Conservation (phyloP, 2,797 vertebrate genomes). For the Mus minutoides region DNA sequence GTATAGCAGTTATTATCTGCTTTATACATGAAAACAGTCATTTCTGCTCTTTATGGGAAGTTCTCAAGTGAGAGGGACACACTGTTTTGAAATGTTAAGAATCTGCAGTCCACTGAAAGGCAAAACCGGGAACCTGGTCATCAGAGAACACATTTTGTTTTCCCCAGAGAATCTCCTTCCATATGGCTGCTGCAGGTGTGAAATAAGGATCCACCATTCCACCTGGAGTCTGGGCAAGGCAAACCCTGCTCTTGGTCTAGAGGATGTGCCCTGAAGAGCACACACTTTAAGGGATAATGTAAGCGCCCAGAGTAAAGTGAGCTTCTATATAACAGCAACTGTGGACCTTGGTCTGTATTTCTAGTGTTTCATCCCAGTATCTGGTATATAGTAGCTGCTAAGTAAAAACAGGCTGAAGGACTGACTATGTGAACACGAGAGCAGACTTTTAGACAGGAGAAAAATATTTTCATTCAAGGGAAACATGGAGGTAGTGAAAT, state of each 20-base stretch:
- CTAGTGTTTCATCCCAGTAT: neutral
- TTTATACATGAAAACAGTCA: conserved; percentile 60
- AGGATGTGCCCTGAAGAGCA: neutral
- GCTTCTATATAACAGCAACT: neutral
- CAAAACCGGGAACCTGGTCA: conserved; percentile 39
- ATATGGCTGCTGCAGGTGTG: neutral
- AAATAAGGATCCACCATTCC: too few species aligned
- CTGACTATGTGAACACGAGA: neutral
- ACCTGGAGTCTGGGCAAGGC: neutral
- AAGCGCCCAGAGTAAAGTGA: neutral
- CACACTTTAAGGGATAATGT: conserved; percentile 23
- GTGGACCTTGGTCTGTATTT: conserved; percentile 31
- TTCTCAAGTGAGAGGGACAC: conserved; percentile 51
- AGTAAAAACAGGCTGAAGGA: neutral
- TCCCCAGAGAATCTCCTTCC: neutral
- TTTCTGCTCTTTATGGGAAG: conserved; percentile 24
- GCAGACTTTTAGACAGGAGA: conserved; percentile 25
- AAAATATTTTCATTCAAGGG: conserved; percentile 41
- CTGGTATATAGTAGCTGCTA: neutral
- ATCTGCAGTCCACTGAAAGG: conserved; percentile 42
- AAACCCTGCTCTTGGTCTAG: too few species aligned
- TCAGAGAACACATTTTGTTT: neutral
- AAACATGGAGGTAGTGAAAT: conserved; percentile 1
- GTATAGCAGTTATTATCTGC: conserved; percentile 23
- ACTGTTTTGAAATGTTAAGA: conserved; percentile 54